Conservation (phyloP, 2,888 invertebrate species). For the Dasysyrphus albostriatus region DNA sequence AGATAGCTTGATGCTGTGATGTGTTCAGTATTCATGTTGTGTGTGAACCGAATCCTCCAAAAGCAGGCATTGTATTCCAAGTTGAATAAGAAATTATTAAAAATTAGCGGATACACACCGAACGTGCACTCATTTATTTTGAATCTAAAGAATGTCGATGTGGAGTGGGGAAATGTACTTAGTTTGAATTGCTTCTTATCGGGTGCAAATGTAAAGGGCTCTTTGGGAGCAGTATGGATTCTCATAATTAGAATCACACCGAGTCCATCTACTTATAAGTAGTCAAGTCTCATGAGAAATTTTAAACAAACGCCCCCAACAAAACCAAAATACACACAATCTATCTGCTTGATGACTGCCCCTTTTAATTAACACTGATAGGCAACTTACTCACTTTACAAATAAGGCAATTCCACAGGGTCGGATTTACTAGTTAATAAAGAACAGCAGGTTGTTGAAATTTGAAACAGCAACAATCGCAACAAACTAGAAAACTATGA, state of each 20-base stretch:
- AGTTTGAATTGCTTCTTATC: conserved; percentile 73
- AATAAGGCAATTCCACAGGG: neutral
- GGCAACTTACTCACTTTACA: conserved; percentile 25
- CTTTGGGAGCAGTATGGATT: conserved; percentile 63
- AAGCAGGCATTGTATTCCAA: conserved; percentile 49
- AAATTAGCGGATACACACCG: conserved; percentile 69
- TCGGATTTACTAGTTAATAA: neutral
- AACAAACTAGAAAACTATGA: too few species aligned
- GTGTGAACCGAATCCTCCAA: conserved; percentile 69
- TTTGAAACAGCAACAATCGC: too few species aligned
- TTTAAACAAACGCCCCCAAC: conserved; percentile 63
- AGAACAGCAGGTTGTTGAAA: too few species aligned
- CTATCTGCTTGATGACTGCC: conserved; percentile 57
- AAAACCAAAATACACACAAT: conserved; percentile 14
- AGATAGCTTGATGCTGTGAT: conserved; percentile 8
- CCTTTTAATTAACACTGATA: conserved; percentile 67
- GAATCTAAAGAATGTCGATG: neutral
- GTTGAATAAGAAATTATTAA: conserved; percentile 70
- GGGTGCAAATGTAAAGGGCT: conserved; percentile 67
- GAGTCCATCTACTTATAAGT: conserved; percentile 24
- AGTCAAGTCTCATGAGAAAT: conserved; percentile 69
- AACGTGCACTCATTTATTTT: conserved; percentile 53
- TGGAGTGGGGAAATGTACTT: conserved; percentile 68
- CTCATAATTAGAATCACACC: conserved; percentile 46
- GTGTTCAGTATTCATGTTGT: conserved; percentile 3